These are phyloP conservation scores for Axea sp. DNA, from an alignment of 2,888 invertebrate species.

Conservation along the genomic window DNA sequence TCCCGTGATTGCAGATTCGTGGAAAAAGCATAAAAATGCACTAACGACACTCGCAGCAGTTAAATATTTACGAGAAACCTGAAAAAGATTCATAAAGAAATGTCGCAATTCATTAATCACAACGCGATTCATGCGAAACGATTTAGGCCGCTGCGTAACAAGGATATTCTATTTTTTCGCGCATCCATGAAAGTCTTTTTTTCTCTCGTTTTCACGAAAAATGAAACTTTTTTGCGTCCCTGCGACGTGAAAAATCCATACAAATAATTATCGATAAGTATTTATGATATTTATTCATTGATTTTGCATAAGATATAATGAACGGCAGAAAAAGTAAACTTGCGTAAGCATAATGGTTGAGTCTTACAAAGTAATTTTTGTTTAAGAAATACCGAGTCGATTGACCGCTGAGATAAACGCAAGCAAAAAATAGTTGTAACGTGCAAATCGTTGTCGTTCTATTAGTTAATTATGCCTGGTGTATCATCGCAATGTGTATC, in stretches of 20 bases:
- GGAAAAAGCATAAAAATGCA: too few species aligned
- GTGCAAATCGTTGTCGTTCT: constrained; percentile 1
- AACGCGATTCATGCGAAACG: constrained; percentile 5
- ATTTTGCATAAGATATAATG: constrained; percentile 1
- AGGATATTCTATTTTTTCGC: constrained; percentile 5
- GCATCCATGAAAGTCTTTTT: too few species aligned
- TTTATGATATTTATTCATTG: constrained; percentile 1
- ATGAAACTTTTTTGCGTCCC: too few species aligned
- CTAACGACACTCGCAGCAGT: too few species aligned
- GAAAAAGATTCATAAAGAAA: too few species aligned
- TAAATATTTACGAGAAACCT: too few species aligned
- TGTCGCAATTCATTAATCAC: neutral
- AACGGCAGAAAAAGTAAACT: neutral
- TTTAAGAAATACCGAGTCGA: neutral
- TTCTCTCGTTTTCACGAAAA: too few species aligned
- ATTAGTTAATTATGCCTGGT: constrained; percentile 18
- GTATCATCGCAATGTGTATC: constrained; percentile 27
- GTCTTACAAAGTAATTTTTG: neutral
- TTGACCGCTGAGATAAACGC: neutral
- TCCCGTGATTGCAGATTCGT: too few species aligned
- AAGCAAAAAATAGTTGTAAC: neutral
- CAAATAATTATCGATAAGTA: constrained; percentile 4
- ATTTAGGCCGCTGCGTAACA: constrained; percentile 4
- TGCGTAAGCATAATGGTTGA: constrained; percentile 3
- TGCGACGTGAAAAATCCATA: too few species aligned